These are phyloP conservation scores for Patella vulgata DNA, from an alignment of 1,140 invertebrate species.

Conservation along the genomic window DNA sequence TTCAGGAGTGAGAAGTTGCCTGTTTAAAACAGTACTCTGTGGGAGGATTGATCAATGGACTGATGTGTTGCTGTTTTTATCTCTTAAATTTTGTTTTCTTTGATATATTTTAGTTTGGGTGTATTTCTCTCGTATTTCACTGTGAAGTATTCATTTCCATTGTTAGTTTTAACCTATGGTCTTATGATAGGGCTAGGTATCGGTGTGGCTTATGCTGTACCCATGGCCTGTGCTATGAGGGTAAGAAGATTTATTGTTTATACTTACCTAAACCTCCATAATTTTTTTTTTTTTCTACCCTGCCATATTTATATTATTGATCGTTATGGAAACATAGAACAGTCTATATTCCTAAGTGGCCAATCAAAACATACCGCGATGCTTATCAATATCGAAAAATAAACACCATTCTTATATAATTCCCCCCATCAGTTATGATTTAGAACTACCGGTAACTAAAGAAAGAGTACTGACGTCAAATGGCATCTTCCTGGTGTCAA, in stretches of 20 bases:
- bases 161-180: conserved; percentile 63
- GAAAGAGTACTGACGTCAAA: too few species aligned
- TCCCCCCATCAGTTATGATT: too few species aligned
- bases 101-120: conserved; percentile 55
- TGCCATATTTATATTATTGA: background rate
- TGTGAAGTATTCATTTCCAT: conserved; percentile 56
- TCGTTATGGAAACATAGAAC: background rate
- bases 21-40: background rate
- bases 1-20: background rate
- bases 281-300: background rate
- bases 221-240: conserved; percentile 65
- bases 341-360: background rate
- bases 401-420: too few species aligned
- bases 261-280: too few species aligned
- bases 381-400: too few species aligned
- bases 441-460: too few species aligned
- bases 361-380: background rate
- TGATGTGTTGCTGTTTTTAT: background rate
- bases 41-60: background rate
- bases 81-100: background rate
- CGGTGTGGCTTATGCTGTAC: conserved; percentile 64
- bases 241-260: too few species aligned
- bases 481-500: too few species aligned
- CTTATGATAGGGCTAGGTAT: conserved; percentile 64
- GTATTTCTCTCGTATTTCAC: conserved; percentile 63